A percentile compares a stretch with the other conserved stretches of the same genome.
Evolutionary conservation across 37 sponge, comb jelly and placozoan genomes (phyloP).

Genomic region (Eunapius fragilis): DNA sequence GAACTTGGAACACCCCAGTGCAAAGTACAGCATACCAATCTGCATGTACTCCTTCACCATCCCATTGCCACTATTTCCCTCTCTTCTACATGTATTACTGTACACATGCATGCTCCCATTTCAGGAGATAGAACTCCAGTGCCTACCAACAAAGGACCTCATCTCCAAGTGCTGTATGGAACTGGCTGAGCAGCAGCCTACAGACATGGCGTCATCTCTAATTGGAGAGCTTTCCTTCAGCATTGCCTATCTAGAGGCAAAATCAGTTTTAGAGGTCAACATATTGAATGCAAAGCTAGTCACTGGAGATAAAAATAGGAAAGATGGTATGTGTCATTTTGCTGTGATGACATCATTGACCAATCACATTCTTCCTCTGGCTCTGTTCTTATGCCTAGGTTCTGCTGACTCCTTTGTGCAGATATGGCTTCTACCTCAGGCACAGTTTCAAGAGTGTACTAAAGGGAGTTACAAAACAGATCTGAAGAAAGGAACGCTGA

Average conservation of each 20-base stretch:
- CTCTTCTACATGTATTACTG: background rate
- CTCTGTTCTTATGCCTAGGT: constrained; percentile 9
- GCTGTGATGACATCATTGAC: background rate
- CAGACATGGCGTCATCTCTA: background rate
- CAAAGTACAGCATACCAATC: background rate
- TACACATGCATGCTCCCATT: background rate
- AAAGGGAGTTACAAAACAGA: constrained; percentile 25
- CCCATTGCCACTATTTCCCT: too few species aligned
- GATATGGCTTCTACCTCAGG: constrained; percentile 18
- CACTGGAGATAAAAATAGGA: constrained; percentile 31
- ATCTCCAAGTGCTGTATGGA: constrained; percentile 30
- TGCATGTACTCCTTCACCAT: too few species aligned
- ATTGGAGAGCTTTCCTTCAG: constrained; percentile 26
- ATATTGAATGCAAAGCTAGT: constrained; percentile 23
- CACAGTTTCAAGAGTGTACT: constrained; percentile 4
- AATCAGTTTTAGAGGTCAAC: constrained; percentile 14
- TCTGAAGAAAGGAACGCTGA: constrained; percentile 28
- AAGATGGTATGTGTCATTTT: background rate
- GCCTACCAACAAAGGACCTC: constrained; percentile 25
- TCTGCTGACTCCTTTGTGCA: constrained; percentile 56
- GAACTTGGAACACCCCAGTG: constrained; percentile 23
- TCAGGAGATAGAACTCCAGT: constrained; percentile 9
- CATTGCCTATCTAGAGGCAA: constrained; percentile 16
- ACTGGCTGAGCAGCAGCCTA: constrained; percentile 11
- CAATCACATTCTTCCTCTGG: background rate